Base-by-base conservation (phyloP, 1,140 invertebrate species). In the Drosophila setifemur region DNA sequence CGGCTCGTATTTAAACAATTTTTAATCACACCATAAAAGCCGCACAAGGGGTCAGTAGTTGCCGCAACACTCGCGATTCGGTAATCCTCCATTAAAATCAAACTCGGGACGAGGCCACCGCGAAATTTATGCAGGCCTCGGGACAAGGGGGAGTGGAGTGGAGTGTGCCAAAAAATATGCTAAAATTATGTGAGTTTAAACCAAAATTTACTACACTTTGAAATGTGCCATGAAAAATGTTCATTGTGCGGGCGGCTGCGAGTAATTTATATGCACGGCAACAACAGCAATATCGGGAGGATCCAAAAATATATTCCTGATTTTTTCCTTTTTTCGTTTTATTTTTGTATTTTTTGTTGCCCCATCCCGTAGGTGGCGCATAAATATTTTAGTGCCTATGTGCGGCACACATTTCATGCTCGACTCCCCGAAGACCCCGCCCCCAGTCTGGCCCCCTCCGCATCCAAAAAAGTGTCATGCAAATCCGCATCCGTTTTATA, bases 141-240 rank as follows among this genome's bases (percentile, higher is more conserved):
- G 54, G n/a, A n/a, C n/a, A n/a, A n/a, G n/a, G n/a, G n/a, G n/a
- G n/a, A n/a, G n/a, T n/a, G n/a, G 35, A 33, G 33, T 7, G 6
- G 39, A 63, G 33, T 49, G 42, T 55, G 66, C 29, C 42, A 66
- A 61, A 48, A 73, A 55, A 40, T 44, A 63, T 75, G 44, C 45
- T 57, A 68, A 66, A 69, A 76, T 76, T 68, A 75, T 86, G 68
- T 69, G 74, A 70, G 53, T 88, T 88, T 77, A 75, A 86, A 86
- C 53, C 71, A 73, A 86, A 85, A 85, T 85, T 85, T 85, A 85
- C 54, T 86, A 64, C 74, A 79, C 81, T 79, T 85, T 83, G 66
- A 74, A 76, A 82, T 86, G 66, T 74, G 67, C 74, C 82, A 81
- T 85, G 75, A 86, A 85, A 85, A 86, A 75, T 85, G 79, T 44